Base-by-base conservation (phyloP, 2,797 vertebrate genomes). In the Bryconaethiops microstoma region DNA sequence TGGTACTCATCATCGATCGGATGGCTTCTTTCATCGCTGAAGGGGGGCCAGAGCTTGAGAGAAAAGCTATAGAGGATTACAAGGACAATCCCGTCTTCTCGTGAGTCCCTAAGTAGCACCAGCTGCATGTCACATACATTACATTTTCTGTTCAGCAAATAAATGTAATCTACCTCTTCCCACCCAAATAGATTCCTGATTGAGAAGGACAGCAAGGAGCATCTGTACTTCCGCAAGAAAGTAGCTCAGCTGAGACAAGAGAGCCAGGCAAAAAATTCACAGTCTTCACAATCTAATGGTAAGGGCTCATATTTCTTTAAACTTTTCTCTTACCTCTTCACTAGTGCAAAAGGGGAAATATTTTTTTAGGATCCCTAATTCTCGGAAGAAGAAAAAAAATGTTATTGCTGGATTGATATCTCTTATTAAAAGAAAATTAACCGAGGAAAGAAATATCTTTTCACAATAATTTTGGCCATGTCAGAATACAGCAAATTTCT, bases 21-120 rank as follows among this genome's bases (percentile, higher is more conserved):
- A 94, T 99, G 96, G 98, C 98, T 85, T 93, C 94, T 77, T 98
- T 98, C 91, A 95, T 99, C 89, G 97, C 98, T 1, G 96, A 99
- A 91, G 98, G 96, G 84, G 98, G 98, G 86, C 91, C 95, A 0
- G 93, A 97, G 85, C 92, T 99, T 87, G 97, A 99, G 93, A 96
- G 93, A 91, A 95, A 96, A 73, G 98, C 97, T 83, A 94, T 94
- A 92, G 97, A 99, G 81, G 96, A 97, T 91, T 96, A 98, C 94
- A 97, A 94, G 89, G 96, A 98, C 80, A 96, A 99, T 87, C 96
- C 97, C 0, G 90, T 97, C 39, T 99, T 99, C 90, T 91, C 92
- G 98, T 99, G 89, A 94, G 97, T 91, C 50, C 17, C 13, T 52
- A 42, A 48, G 35, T 25, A 29, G 10, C 19, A 14, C n/a, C 17